Conservation (phyloP, 1,140 invertebrate species). For the Formica exsecta region DNA sequence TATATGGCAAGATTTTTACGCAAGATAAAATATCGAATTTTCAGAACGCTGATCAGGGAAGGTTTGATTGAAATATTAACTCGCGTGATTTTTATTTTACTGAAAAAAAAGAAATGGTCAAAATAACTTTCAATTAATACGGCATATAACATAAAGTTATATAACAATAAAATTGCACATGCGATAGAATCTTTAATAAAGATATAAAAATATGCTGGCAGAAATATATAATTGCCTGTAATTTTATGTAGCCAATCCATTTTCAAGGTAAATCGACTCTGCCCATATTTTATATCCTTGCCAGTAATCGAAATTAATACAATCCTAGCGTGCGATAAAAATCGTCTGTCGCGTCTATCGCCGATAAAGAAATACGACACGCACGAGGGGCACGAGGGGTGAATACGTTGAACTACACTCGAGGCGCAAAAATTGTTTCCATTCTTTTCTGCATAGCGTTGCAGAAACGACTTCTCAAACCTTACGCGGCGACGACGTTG, state of each 20-base stretch:
- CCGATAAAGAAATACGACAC: slow-evolving; percentile 21
- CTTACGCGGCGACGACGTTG: slow-evolving; percentile 38
- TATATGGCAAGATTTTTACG: too few species aligned
- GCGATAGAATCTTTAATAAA: neutral
- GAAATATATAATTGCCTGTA: neutral
- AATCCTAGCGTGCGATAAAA: neutral
- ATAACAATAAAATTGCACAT: neutral
- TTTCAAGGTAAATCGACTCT: neutral
- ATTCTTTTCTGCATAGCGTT: slow-evolving; percentile 29
- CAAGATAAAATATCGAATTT: too few species aligned
- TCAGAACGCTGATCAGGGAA: too few species aligned
- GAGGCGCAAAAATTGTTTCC: slow-evolving; percentile 18
- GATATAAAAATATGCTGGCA: neutral
- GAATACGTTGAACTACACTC: neutral
- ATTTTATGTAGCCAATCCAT: neutral
- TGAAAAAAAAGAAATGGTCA: neutral
- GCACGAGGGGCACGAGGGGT: too few species aligned
- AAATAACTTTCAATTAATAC: neutral
- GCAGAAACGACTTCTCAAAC: slow-evolving; percentile 40
- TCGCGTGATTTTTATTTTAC: neutral
- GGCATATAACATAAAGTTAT: neutral
- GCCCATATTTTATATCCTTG: neutral
- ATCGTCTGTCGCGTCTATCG: slow-evolving; percentile 3
- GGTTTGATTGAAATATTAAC: too few species aligned
- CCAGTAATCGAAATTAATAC: slow-evolving; percentile 24